Evolutionary conservation across 2,113 vertebrate species (phyloP), one percentile per base, ranked within the genome.

Genomic region (Potamarius usumacintae): DNA sequence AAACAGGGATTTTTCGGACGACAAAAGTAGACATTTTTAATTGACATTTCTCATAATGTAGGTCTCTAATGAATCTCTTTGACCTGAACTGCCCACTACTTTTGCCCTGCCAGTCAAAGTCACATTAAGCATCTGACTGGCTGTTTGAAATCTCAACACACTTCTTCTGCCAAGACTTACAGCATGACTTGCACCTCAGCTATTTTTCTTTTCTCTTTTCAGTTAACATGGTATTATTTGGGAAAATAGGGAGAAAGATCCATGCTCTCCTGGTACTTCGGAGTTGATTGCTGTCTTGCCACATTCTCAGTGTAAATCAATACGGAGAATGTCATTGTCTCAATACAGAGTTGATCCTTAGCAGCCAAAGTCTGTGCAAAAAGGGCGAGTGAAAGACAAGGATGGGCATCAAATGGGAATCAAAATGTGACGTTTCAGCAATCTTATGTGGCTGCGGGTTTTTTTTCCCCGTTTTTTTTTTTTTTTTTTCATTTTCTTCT

Each of bases 391-490:
- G 55, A 88, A 87, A 84, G 65, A 62, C 18, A 78, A 86, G 80
- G 87, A 89, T 25, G 65, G 86, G 89, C 90, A 85, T 88, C 52
- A 86, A 78, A 88, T 87, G 83, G 87, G 90, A 95, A 92, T 95
- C 92, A 92, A 90, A 91, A 88, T 94, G 95, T 96, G 95, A 96
- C 94, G 94, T 94, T 95, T 94, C 92, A 92, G 91, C 93, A 82
- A 93, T 92, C 84, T 88, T 87, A 71, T 92, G 90, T 94, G 95
- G 94, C 95, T 94, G 92, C 91, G 89, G 30, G n/a, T 93, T 93
- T 88, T 92, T 85, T 83, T 91, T 87, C 84, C 84, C 2, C 34
- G 34, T 93, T 93, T 89, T 91, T 85, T 60, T 88, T 86, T 30
- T 84, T 63, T 67, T 88, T 85, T 86, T 90, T 42, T 4, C 42